Conservation (phyloP, 2,113 vertebrate species). For the Ctenodactylus gundi region DNA sequence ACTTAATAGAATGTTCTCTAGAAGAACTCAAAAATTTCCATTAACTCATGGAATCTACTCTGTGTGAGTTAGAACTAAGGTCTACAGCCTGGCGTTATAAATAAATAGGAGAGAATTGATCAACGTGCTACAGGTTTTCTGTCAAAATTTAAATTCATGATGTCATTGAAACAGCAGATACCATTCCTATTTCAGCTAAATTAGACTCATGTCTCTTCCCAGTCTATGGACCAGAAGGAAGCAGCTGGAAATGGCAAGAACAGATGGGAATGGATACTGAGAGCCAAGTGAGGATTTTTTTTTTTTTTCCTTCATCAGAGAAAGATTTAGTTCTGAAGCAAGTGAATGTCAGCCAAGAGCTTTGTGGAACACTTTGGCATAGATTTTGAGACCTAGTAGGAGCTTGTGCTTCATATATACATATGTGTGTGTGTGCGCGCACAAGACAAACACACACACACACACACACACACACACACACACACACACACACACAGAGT, state of each 20-base stretch:
- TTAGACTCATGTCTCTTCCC: slow-evolving; percentile 8
- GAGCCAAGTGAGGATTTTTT: slow-evolving; percentile 51
- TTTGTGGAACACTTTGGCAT: slow-evolving; percentile 40
- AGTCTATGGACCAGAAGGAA: slow-evolving; percentile 50
- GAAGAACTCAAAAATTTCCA: neutral
- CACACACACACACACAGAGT: too few species aligned
- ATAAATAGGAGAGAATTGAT: neutral
- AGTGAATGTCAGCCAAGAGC: slow-evolving; percentile 71
- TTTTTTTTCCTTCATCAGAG: slow-evolving; percentile 36
- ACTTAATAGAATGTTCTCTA: neutral
- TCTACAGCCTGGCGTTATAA: neutral
- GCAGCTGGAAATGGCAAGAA: slow-evolving; percentile 62
- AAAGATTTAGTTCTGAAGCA: slow-evolving; percentile 52
- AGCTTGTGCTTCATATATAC: neutral
- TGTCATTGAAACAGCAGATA: neutral
- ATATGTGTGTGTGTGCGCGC: too few species aligned
- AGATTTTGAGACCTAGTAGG: neutral
- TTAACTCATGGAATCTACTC: neutral
- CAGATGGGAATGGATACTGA: slow-evolving; percentile 44
- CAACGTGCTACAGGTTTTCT: neutral
- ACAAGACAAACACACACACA: too few species aligned
- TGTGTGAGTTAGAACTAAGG: neutral
- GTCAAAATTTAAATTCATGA: slow-evolving; percentile 20
- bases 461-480: too few species aligned
- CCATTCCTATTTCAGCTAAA: slow-evolving; percentile 41